Base-by-base conservation (phyloP, 2,113 vertebrate species). In the Chaetodon trifascialis region DNA sequence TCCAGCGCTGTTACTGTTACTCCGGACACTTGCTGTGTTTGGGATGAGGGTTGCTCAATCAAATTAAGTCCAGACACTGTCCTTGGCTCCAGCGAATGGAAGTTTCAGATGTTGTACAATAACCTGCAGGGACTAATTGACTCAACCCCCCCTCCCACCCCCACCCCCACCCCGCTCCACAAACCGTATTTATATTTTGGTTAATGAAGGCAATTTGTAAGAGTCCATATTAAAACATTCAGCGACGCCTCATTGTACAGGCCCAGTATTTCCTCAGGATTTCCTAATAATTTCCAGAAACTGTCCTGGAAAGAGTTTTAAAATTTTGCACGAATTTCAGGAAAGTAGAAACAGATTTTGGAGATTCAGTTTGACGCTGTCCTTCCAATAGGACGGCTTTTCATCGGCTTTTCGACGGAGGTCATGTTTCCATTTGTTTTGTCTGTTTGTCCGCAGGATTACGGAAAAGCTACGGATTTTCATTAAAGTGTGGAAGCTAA, bases 1-100 rank as follows among this genome's bases (percentile, higher is more conserved):
- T 58, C 54, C 47, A 71, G 47, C 60, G 44, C 75, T 58, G 74
- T 80, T 85, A 70, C 75, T 58, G 74, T 80, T 85, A 70, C 90
- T 46, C 7, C 16, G 79, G 76, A 86, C 73, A 55, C 76, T 81
- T 40, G 42, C 68, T 76, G 73, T 3, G 73, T 80, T 84, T 51
- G 23, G 54, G 68, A 55, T 62, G 60, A 74, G 54, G 62, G 66
- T 58, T 82, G 12, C 69, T 67, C 8, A n/a, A 54, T 82, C 58
- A 85, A 74, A 84, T 78, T 49, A 82, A 79, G 56, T 87, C 81
- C 11, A 69, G 44, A 72, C 55, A 4, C 44, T 40, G 77, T 69
- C 77, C 86, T 89, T 79, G 84, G 49, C 72, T 70, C 59, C 30
- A 42, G 38, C 38, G 59, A 62, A 47, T 30, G n/a, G 44, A 69